phyloP scores from a whole-genome alignment of 2,888 invertebrate species.

The Trissolcus brochymenae region DNA sequence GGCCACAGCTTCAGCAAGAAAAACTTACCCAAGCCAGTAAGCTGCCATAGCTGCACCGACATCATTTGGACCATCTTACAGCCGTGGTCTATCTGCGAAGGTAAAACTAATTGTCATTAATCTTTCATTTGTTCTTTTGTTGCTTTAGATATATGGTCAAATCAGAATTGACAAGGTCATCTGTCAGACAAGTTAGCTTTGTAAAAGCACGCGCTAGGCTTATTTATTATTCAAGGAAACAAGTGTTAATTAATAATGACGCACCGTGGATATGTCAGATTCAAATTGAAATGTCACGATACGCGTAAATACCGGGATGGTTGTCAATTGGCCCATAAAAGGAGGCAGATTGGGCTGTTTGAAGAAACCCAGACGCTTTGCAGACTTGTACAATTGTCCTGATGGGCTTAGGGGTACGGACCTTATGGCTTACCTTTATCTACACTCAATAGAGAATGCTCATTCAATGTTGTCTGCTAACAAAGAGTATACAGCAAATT shows the following conservation, averaged over 20 bases:
- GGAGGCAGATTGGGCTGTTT: too few relatives aligned
- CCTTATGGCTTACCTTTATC: conserved; percentile 69
- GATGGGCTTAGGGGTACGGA: conserved; percentile 56
- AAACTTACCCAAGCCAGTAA: conserved; percentile 99
- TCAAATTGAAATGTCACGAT: too few relatives aligned
- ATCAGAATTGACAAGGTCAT: too few relatives aligned
- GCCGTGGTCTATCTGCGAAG: conserved; percentile 99
- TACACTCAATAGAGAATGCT: conserved; percentile 71
- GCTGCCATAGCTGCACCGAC: conserved; percentile 99
- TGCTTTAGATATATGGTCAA: too few relatives aligned
- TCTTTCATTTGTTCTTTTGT: not conserved
- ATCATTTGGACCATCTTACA: conserved; percentile 99
- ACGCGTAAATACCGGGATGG: not conserved
- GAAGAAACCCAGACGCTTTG: too few relatives aligned
- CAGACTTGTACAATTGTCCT: too few relatives aligned
- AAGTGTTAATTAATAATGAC: too few relatives aligned
- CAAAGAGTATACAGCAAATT: conserved; percentile 4
- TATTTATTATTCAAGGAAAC: too few relatives aligned
- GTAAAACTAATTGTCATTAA: conserved; percentile 78
- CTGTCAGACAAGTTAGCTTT: too few relatives aligned
- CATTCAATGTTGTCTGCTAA: conserved; percentile 56
- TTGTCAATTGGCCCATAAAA: not conserved
- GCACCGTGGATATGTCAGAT: too few relatives aligned
- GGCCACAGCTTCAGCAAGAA: conserved; percentile 99
- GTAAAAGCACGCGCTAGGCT: too few relatives aligned